Evolutionary conservation across 2,113 vertebrate genomes (phyloP), one percentile per base, ranked within the genome.

Genomic region (Panthera leo): DNA sequence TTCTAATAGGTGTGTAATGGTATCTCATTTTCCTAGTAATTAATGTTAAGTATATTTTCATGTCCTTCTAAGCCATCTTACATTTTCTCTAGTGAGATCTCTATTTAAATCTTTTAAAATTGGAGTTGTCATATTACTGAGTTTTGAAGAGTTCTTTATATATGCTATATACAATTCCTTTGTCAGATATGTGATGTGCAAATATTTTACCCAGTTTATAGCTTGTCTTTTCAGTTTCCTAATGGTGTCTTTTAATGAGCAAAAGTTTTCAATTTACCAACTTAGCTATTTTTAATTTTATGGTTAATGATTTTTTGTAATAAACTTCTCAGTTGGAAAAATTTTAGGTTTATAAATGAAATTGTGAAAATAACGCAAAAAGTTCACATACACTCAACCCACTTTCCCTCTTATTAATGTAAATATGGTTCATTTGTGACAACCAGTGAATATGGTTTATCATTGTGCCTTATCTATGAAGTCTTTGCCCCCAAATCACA

Each of bases 191-290:
- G 1, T 95, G 67, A 94, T 83, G 87, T 94, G 73, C 14, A 86
- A 73, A 78, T 68, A 79, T 73, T 68, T 86, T 53, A 4, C 63
- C 34, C 11, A 61, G 19, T 58, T 97, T 86, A 67, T 90, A 79
- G 39, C 11, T 85, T 88, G n/a, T 85, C 18, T 96, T 94, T 70
- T 51, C 16, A 88, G 78, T 96, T 96, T 83, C 13, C 51, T n/a
- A 92, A 92, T 82, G 31, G 21, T 85, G 9, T 89, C 25, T 68
- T 93, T 96, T 75, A 93, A 87, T 83, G 23, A 93, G 11, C 9
- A 71, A 82, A 82, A 71, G 21, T 71, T 89, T 82, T 92, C 45
- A 78, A 29, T 76, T 67, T 84, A 79, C 58, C 39, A 70, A 7
- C 34, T 87, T 97, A 67, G 53, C 3, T 29, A 39, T 67, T 67